phyloP scores from a whole-genome alignment of 1,140 invertebrate genomes.

The Thaumetopoea pityocampa region DNA sequence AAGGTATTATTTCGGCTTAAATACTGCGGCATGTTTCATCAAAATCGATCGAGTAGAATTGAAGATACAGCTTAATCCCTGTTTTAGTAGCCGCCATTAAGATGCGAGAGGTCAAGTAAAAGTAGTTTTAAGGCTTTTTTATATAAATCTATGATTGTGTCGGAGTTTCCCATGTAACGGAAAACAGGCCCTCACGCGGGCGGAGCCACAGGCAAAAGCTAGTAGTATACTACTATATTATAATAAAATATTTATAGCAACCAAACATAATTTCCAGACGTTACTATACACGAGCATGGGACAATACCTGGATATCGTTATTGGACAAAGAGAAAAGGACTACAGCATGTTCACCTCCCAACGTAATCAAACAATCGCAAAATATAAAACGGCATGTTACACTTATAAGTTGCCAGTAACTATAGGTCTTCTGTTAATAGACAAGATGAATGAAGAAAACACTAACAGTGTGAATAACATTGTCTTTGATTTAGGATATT shows the following conservation, averaged over 20 bases:
- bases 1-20: no score
- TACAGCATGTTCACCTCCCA: constrained; percentile 79
- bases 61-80: no score
- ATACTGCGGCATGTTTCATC: no score
- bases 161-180: no score
- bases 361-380: constrained; percentile 86
- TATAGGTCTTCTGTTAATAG: constrained; percentile 11
- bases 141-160: no score
- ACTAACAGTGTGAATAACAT: constrained; percentile 3
- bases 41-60: no score
- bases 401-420: constrained; percentile 84
- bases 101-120: no score
- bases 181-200: no score
- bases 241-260: neutral
- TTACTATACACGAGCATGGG: constrained; percentile 54
- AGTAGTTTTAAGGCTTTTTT: no score
- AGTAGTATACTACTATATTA: neutral
- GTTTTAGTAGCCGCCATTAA: no score
- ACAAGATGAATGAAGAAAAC: constrained; percentile 7
- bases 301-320: constrained; percentile 80
- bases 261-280: constrained; percentile 8
- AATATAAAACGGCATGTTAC: constrained; percentile 92
- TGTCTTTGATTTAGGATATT: constrained; percentile 84
- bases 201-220: no score
- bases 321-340: constrained; percentile 56